Evolutionary conservation across 2,888 invertebrate genomes (phyloP).

Genomic region (Chaitophorus viminalis): DNA sequence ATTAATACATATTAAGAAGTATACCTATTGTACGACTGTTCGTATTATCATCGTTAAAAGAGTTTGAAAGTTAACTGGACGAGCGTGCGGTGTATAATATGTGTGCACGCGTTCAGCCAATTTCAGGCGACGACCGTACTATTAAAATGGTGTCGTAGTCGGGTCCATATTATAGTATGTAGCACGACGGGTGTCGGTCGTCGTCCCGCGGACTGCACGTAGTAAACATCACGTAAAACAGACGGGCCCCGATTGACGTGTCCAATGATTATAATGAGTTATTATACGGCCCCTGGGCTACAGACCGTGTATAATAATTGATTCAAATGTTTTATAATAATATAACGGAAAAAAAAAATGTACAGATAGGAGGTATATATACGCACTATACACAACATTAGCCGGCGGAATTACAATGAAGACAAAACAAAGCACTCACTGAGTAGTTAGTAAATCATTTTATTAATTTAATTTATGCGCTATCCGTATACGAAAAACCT

Average conservation of each 20-base stretch:
- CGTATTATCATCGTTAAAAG: no score
- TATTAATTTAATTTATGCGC: conserved; percentile 58
- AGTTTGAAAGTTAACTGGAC: conserved; percentile 24
- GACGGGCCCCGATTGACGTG: conserved; percentile 34
- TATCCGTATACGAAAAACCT: conserved; percentile 3
- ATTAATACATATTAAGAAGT: background rate
- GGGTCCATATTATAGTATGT: background rate
- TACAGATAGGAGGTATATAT: background rate
- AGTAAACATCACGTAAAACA: conserved; percentile 45
- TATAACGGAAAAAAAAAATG: background rate
- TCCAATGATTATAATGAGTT: conserved; percentile 50
- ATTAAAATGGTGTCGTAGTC: conserved; percentile 14
- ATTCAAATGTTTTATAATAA: conserved; percentile 18
- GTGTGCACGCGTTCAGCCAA: background rate
- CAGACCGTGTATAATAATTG: conserved; percentile 36
- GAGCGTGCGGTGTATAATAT: background rate
- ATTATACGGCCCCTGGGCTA: background rate
- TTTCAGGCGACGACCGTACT: background rate
- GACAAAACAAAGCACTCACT: conserved; percentile 25
- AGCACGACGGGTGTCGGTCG: background rate
- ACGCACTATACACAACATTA: background rate
- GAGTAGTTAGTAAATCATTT: conserved; percentile 38
- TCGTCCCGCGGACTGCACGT: background rate
- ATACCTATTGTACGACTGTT: background rate
- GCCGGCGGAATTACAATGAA: conserved; percentile 38